Conservation (phyloP, 1,140 invertebrate species). For the Platorchestia sp. region DNA sequence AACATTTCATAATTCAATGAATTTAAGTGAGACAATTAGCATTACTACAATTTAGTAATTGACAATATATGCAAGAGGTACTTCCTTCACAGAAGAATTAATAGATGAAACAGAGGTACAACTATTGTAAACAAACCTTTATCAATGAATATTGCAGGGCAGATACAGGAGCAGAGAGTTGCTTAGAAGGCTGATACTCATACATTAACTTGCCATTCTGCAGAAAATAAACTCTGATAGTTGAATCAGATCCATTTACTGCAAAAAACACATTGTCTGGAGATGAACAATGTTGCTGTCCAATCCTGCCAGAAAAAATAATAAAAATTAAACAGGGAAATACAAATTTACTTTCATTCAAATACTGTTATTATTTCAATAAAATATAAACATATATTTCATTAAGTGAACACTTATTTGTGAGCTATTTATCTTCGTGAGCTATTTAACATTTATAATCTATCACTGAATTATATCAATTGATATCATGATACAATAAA, state of each 20-base stretch:
- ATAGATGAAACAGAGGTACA: not conserved
- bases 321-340: not conserved
- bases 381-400: too few species aligned
- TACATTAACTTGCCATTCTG: conserved; percentile 38
- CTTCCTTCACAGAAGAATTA: not conserved
- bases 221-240: conserved; percentile 14
- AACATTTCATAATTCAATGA: not conserved
- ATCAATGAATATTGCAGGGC: conserved; percentile 5
- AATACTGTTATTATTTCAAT: too few species aligned
- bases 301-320: not conserved
- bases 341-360: too few species aligned
- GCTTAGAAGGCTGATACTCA: conserved; percentile 48
- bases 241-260: conserved; percentile 46
- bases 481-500: too few species aligned
- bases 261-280: conserved; percentile 29
- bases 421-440: too few species aligned
- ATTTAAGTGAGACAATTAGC: not conserved
- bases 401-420: too few species aligned
- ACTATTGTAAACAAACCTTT: not conserved
- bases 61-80: not conserved
- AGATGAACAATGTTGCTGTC: conserved; percentile 31
- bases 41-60: not conserved
- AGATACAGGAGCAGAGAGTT: conserved; percentile 38
- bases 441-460: too few species aligned
- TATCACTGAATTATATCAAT: too few species aligned